Evolutionary conservation across 2,113 vertebrate genomes (phyloP).

Genomic region (Chloebia gouldiae): DNA sequence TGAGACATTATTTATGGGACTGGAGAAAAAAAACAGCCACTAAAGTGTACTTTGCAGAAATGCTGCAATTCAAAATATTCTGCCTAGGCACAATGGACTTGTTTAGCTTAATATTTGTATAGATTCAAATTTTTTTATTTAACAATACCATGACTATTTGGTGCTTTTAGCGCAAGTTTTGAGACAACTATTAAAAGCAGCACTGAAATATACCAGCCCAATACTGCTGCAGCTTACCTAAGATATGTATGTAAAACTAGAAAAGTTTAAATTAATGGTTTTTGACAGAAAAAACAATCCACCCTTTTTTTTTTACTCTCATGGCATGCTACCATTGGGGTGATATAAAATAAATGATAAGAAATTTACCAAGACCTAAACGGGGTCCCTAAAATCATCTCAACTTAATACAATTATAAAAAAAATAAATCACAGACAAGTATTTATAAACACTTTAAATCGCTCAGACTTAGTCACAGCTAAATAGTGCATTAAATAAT

Average conservation of each 20-base stretch:
- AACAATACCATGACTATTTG: not conserved
- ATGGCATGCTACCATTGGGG: not conserved
- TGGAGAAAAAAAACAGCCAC: not conserved
- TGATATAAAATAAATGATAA: not conserved
- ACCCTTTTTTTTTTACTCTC: not conserved
- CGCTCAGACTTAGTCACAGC: not conserved
- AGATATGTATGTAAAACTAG: fast-evolving
- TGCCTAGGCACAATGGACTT: not conserved
- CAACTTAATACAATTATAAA: not conserved
- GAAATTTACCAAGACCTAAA: not conserved
- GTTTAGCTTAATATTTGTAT: not conserved
- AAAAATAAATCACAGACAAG: not conserved
- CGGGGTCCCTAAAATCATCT: not conserved
- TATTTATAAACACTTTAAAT: not conserved
- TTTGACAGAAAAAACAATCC: not conserved
- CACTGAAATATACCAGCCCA: not conserved
- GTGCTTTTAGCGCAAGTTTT: not conserved
- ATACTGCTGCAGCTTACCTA: not conserved
- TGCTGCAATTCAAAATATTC: not conserved
- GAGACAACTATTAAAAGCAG: not conserved
- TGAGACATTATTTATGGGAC: not conserved
- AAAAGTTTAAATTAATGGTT: not conserved
- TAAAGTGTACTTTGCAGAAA: not conserved
- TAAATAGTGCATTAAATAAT: constrained; percentile 62
- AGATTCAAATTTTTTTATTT: not conserved